Conservation (phyloP, 2,888 invertebrate species). For the Ophion ellenae region DNA sequence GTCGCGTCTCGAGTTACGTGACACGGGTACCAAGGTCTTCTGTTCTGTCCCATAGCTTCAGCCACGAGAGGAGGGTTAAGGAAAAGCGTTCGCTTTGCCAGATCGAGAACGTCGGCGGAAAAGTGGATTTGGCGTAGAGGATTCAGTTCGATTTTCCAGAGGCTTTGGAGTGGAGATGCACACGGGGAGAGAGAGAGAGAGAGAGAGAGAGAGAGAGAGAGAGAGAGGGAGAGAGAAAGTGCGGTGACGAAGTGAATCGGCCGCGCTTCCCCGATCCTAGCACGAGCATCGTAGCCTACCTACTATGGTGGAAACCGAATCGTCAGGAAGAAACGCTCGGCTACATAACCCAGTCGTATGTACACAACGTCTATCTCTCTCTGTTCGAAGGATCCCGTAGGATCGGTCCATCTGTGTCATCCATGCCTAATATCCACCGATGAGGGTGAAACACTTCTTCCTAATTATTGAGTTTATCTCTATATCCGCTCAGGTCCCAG, state of each 20-base stretch:
- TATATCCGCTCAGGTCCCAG: neutral
- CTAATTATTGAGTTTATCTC: no score
- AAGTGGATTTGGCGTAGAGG: slow-evolving; percentile 71
- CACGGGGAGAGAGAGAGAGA: slow-evolving; percentile 1
- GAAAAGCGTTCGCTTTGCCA: slow-evolving; percentile 48
- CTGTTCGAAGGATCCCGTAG: neutral
- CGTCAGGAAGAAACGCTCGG: neutral
- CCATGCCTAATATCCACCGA: slow-evolving; percentile 20
- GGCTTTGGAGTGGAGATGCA: slow-evolving; percentile 23
- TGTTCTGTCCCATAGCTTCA: slow-evolving; percentile 16
- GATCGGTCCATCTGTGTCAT: neutral
- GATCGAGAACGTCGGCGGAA: slow-evolving; percentile 54
- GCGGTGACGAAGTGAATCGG: slow-evolving; percentile 64
- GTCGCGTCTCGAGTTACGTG: slow-evolving; percentile 55
- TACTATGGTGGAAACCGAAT: slow-evolving; percentile 8
- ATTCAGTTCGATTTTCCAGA: slow-evolving; percentile 66
- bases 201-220: neutral
- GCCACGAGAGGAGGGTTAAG: neutral
- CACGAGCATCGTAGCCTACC: neutral
- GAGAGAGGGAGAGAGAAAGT: no score
- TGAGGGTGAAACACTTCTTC: neutral
- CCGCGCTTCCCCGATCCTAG: slow-evolving; percentile 19
- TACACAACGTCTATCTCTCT: neutral
- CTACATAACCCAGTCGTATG: neutral
- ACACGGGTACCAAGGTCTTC: slow-evolving; percentile 58